phyloP scores from a whole-genome alignment of 2,113 vertebrate species.

The Lates calcarifer region DNA sequence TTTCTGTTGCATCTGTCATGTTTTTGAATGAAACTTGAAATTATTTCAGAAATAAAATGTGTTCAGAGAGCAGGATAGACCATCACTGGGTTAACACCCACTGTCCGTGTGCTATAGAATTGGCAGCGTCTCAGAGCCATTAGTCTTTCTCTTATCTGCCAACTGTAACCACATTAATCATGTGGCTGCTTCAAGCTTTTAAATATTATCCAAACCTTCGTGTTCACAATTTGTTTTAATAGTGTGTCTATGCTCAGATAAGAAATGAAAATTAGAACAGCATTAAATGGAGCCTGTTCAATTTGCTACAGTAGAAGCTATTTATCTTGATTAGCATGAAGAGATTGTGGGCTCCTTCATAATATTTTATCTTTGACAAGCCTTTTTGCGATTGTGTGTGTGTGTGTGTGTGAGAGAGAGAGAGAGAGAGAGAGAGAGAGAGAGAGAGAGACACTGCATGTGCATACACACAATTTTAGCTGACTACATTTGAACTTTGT shows the following conservation, averaged over 20 bases:
- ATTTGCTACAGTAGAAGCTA: slow-evolving; percentile 56
- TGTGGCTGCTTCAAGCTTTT: slow-evolving; percentile 58
- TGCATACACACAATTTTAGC: slow-evolving; percentile 39
- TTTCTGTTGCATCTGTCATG: not conserved
- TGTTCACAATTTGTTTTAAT: slow-evolving; percentile 61
- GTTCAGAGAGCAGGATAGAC: not conserved
- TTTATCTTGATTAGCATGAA: slow-evolving; percentile 64
- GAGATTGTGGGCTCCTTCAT: slow-evolving; percentile 41
- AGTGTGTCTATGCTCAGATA: slow-evolving; percentile 47
- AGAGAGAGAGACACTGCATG: slow-evolving; percentile 16
- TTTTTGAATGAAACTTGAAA: not conserved
- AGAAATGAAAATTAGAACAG: slow-evolving; percentile 56
- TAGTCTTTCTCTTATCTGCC: slow-evolving; percentile 57
- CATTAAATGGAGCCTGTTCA: slow-evolving; percentile 61
- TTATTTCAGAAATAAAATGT: not conserved
- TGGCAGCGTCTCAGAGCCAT: slow-evolving; percentile 37
- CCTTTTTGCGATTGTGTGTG: slow-evolving; percentile 15
- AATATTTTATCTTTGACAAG: slow-evolving; percentile 42
- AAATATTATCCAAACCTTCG: slow-evolving; percentile 62
- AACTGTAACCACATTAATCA: slow-evolving; percentile 57
- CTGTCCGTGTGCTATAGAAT: slow-evolving; percentile 17
- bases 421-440: too few relatives aligned
- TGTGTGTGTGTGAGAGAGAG: slow-evolving; percentile 16
- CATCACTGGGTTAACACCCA: not conserved
- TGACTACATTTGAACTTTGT: slow-evolving; percentile 51